phyloP scores from a whole-genome alignment of 2,797 vertebrate species.

The Urocyon cinereoargenteus region DNA sequence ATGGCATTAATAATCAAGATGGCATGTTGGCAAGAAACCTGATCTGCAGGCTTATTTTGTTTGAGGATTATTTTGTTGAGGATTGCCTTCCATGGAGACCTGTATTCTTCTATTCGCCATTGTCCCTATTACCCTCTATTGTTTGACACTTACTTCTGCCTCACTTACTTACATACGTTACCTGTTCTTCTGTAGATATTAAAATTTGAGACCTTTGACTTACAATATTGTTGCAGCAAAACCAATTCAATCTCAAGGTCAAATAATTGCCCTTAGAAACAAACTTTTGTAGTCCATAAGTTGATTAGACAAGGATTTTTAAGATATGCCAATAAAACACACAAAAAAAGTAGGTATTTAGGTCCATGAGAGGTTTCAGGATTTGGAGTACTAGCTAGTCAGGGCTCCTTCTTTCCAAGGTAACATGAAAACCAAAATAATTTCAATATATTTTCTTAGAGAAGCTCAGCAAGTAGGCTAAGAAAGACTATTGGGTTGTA shows the following conservation, averaged over 20 bases:
- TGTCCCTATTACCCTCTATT: not conserved
- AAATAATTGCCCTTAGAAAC: conserved; percentile 45
- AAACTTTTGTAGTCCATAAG: conserved; percentile 15
- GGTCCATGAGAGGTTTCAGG: not conserved
- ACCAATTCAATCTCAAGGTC: conserved; percentile 59
- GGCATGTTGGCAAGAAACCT: conserved; percentile 34
- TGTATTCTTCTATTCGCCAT: not conserved
- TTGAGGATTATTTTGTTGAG: conserved; percentile 28
- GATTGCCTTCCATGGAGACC: not conserved
- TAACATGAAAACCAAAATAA: conserved; percentile 15
- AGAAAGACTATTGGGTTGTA: not conserved
- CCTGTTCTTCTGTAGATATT: not conserved
- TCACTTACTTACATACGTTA: not conserved
- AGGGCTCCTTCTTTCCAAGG: not conserved
- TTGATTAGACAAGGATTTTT: conserved; percentile 15
- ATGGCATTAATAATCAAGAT: conserved; percentile 59
- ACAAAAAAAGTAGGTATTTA: conserved; percentile 18
- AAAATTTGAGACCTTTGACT: conserved; percentile 47
- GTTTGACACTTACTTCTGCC: not conserved
- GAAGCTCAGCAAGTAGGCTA: not conserved
- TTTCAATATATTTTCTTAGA: not conserved
- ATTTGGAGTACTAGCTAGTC: not conserved
- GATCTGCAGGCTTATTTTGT: conserved; percentile 47
- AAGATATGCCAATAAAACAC: not conserved
- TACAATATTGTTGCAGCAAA: conserved; percentile 40